These are phyloP conservation scores for Leptothorax acervorum DNA, from an alignment of 2,888 invertebrate species.

Conservation along the genomic window DNA sequence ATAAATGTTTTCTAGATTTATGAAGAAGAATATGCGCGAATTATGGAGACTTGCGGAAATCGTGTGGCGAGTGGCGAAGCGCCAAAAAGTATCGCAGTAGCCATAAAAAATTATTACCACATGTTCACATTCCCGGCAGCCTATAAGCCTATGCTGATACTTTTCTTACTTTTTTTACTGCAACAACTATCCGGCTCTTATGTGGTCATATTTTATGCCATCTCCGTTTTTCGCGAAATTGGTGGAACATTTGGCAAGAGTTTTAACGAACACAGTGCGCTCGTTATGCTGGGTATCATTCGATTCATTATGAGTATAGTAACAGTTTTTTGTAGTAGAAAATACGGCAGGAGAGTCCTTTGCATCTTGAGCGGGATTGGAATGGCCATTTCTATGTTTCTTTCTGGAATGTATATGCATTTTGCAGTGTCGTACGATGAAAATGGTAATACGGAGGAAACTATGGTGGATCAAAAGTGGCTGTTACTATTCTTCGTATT, in stretches of 20 bases:
- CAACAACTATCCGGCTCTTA: constrained; percentile 88
- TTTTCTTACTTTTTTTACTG: constrained; percentile 86
- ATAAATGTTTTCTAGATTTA: constrained; percentile 73
- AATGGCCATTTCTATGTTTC: constrained; percentile 86
- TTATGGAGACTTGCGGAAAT: constrained; percentile 69
- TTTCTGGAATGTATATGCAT: constrained; percentile 80
- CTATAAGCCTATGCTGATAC: constrained; percentile 86
- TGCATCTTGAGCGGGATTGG: constrained; percentile 87
- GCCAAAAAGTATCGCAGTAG: constrained; percentile 55
- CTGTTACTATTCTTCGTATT: constrained; percentile 86
- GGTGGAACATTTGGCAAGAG: constrained; percentile 85
- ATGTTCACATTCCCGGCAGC: constrained; percentile 81
- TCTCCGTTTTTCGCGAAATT: constrained; percentile 86
- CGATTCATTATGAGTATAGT: constrained; percentile 87
- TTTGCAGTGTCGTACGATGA: constrained; percentile 73
- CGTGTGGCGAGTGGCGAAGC: constrained; percentile 20
- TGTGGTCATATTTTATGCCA: constrained; percentile 88
- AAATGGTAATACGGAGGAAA: constrained; percentile 73
- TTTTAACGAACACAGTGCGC: constrained; percentile 86
- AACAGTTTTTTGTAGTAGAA: constrained; percentile 86
- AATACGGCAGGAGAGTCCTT: constrained; percentile 86
- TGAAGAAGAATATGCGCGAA: constrained; percentile 75
- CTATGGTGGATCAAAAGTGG: constrained; percentile 81
- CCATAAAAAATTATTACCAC: constrained; percentile 71
- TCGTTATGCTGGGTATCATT: constrained; percentile 86